Evolutionary conservation across 2,113 vertebrate species (phyloP).

Genomic region (Syngnathoides biaculeatus): DNA sequence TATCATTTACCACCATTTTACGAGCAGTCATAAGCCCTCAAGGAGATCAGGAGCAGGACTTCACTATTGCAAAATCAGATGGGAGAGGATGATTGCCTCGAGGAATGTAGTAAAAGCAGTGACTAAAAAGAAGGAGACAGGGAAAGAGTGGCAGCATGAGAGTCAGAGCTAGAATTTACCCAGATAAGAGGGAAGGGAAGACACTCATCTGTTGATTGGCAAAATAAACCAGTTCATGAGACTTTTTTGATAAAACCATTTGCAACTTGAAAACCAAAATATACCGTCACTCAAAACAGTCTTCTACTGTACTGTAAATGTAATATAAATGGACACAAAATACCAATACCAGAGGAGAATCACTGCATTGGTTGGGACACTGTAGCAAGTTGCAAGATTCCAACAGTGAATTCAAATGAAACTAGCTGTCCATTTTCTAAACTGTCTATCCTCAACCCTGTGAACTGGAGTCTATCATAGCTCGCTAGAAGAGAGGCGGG

Average conservation of each 20-base stretch:
- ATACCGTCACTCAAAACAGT: background rate
- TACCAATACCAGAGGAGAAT: background rate
- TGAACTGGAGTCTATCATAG: background rate
- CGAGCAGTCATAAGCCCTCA: slow-evolving; percentile 45
- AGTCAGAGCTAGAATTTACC: background rate
- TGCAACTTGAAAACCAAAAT: slow-evolving; percentile 1
- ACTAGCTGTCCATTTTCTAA: background rate
- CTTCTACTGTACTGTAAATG: background rate
- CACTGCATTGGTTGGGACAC: background rate
- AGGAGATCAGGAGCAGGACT: slow-evolving; percentile 36
- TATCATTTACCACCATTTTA: slow-evolving; percentile 37
- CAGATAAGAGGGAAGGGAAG: background rate
- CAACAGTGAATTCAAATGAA: background rate
- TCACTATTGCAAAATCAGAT: slow-evolving; percentile 50
- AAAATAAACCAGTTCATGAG: slow-evolving; percentile 43
- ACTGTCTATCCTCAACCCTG: too few species aligned
- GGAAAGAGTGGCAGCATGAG: slow-evolving; percentile 8
- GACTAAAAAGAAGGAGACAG: slow-evolving; percentile 16
- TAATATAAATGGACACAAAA: background rate
- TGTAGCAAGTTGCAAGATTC: background rate
- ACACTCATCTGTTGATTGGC: slow-evolving; percentile 17
- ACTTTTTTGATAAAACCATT: slow-evolving; percentile 1
- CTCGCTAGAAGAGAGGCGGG: background rate
- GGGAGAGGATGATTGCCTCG: slow-evolving; percentile 43
- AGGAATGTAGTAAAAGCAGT: slow-evolving; percentile 37